phyloP scores from a whole-genome alignment of 2,113 vertebrate genomes.

The Dermatemys mawii region DNA sequence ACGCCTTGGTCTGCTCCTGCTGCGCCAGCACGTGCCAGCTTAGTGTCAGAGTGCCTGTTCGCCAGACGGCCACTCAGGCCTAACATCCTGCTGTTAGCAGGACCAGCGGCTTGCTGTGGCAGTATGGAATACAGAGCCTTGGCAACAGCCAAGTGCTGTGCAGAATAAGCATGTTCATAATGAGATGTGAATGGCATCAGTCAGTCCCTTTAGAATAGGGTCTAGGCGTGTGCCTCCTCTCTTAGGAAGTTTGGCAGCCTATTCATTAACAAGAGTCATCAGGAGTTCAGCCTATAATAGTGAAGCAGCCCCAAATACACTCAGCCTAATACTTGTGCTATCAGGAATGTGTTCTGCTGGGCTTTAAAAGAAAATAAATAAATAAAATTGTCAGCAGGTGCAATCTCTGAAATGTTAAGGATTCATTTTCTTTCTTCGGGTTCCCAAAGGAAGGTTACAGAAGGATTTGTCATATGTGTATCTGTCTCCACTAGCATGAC shows the following conservation, averaged over 20 bases:
- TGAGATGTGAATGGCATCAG: slow-evolving; percentile 87
- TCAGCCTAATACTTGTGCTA: slow-evolving; percentile 31
- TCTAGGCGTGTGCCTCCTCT: slow-evolving; percentile 75
- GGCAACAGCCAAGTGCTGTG: slow-evolving; percentile 83
- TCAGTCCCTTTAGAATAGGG: slow-evolving; percentile 82
- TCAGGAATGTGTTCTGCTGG: slow-evolving; percentile 34
- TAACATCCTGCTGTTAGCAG: slow-evolving; percentile 82
- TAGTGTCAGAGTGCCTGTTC: slow-evolving; percentile 82
- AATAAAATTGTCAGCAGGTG: slow-evolving; percentile 50
- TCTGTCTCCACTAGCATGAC: not conserved
- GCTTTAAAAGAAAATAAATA: slow-evolving; percentile 2
- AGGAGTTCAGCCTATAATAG: slow-evolving; percentile 74
- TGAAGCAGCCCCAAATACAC: slow-evolving; percentile 54
- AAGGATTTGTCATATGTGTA: slow-evolving; percentile 6
- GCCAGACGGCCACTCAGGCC: slow-evolving; percentile 88
- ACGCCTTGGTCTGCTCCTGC: slow-evolving; percentile 88
- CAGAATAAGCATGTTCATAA: slow-evolving; percentile 84
- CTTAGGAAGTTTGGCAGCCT: slow-evolving; percentile 82
- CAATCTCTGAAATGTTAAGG: not conserved
- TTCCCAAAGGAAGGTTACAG: slow-evolving; percentile 24
- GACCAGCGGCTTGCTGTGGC: slow-evolving; percentile 79
- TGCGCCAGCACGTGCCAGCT: slow-evolving; percentile 95
- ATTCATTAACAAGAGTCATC: slow-evolving; percentile 84
- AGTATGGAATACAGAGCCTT: slow-evolving; percentile 77
- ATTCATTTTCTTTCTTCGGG: slow-evolving; percentile 36